Base-by-base conservation (phyloP, 2,888 invertebrate genomes). In the Pseudoips prasinana region DNA sequence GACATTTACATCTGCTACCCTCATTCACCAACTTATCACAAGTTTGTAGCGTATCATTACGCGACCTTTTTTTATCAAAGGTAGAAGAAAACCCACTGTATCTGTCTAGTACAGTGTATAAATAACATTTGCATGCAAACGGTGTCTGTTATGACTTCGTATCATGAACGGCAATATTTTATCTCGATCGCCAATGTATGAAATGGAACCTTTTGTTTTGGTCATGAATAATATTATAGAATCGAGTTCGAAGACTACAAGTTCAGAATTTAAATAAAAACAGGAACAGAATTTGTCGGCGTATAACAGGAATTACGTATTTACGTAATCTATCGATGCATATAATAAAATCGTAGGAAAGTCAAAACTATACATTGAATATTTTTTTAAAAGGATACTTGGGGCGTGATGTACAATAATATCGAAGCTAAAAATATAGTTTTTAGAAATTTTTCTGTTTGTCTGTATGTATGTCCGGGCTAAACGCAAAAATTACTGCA, bases 171-270 rank as follows among this genome's bases (percentile, higher is more conserved):
- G 14, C 46, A 26, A 50, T 54, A 44, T 46, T 42, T 58, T 44
- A 54, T 54, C 46, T 39, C 35, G 23, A 51, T 44, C 39, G 33
- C 29, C 34, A 48, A 39, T 46, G 36, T 32, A 30, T 26, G 25
- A 46, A 33, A 44, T 5, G 5, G 14, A 14, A 14, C 39, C 38
- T 39, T 39, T 58, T 51, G 40, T 51, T 48, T 51, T 34, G 14
- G 1, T 26, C 39, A 58, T 46, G 46, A 47, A 52, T 48, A 46
- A 41, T 28, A 47, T 46, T 40, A 46, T 17, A 33, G 14, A 14
- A 14, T 14, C 3, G 14, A 14, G 14, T 2, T 14, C n/a, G n/a
- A n/a, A n/a, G n/a, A n/a, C n/a, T n/a, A n/a, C n/a, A n/a, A n/a
- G 36, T 37, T 33, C 31, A 24, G 36, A 36, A 43, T 52, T 44